These are phyloP conservation scores for Hylyphantes graminicola DNA, from an alignment of 1,140 invertebrate genomes.

Conservation along the genomic window DNA sequence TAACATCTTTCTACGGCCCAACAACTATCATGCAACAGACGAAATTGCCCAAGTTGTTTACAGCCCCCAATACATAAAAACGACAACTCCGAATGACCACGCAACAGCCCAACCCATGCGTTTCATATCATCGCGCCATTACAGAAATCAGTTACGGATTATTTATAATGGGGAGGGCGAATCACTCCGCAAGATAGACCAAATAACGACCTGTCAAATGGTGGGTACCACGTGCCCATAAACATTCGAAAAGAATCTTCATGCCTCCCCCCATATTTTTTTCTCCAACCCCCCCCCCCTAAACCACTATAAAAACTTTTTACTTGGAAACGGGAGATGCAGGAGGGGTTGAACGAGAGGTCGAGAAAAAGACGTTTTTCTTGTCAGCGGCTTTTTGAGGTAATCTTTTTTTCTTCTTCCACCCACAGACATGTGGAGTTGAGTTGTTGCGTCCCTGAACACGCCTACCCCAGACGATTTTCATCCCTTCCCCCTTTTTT, in stretches of 20 bases:
- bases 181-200: constrained; percentile 8
- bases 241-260: constrained; percentile 28
- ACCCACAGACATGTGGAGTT: constrained; percentile 49
- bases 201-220: constrained; percentile 38
- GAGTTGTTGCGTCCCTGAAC: constrained; percentile 42
- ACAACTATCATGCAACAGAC: too few species aligned
- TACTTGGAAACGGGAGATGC: constrained; percentile 10
- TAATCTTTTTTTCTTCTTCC: constrained; percentile 28
- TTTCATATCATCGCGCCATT: constrained; percentile 38
- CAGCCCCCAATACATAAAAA: constrained; percentile 3
- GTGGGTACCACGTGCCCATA: constrained; percentile 41
- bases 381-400: constrained; percentile 55
- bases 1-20: too few species aligned
- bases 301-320: constrained; percentile 34
- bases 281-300: background rate
- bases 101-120: background rate
- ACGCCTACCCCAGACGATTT: constrained; percentile 29
- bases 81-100: constrained; percentile 13
- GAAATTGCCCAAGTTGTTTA: too few species aligned
- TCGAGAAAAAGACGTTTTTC: constrained; percentile 57
- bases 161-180: background rate
- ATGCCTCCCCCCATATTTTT: background rate
- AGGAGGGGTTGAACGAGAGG: background rate
- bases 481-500: background rate
- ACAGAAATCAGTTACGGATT: constrained; percentile 9